A percentile compares a stretch with the other conserved stretches of the same genome.
These are phyloP conservation scores for Drosophila sechellia DNA, from an alignment of 1,140 invertebrate genomes.

Conservation along the genomic window DNA sequence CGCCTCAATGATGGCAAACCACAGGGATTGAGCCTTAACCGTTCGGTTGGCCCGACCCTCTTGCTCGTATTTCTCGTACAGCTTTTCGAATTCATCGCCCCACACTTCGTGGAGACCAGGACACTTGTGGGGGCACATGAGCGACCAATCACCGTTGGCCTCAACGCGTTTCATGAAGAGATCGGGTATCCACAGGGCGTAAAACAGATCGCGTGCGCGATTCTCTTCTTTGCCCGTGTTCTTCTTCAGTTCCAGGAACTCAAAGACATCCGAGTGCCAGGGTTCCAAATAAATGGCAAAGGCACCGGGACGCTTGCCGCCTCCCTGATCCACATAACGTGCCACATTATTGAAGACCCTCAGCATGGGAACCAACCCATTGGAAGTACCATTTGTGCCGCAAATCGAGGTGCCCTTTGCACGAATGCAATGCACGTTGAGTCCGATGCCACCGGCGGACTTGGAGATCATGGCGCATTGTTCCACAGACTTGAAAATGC, in stretches of 20 bases:
- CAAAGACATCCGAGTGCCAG: conserved; percentile 99
- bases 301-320: conserved; percentile 99
- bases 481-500: conserved; percentile 98
- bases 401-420: conserved; percentile 96
- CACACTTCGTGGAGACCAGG: conserved; percentile 96
- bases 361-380: conserved; percentile 99
- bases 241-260: conserved; percentile 97
- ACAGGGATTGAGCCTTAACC: conserved; percentile 94
- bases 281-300: conserved; percentile 99
- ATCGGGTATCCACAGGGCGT: conserved; percentile 99
- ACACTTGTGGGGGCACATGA: conserved; percentile 98
- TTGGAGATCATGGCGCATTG: conserved; percentile 99
- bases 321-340: conserved; percentile 98
- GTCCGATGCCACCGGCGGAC: conserved; percentile 97
- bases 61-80: conserved; percentile 96
- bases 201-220: conserved; percentile 98
- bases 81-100: conserved; percentile 96
- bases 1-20: conserved; percentile 97
- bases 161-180: conserved; percentile 99
- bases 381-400: conserved; percentile 97
- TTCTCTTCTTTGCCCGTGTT: conserved; percentile 98
- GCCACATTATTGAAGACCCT: conserved; percentile 98
- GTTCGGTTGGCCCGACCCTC: conserved; percentile 91
- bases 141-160: conserved; percentile 93
- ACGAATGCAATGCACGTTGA: conserved; percentile 98